Base-by-base conservation (phyloP, 2,888 invertebrate genomes). In the Leuctra nigra region DNA sequence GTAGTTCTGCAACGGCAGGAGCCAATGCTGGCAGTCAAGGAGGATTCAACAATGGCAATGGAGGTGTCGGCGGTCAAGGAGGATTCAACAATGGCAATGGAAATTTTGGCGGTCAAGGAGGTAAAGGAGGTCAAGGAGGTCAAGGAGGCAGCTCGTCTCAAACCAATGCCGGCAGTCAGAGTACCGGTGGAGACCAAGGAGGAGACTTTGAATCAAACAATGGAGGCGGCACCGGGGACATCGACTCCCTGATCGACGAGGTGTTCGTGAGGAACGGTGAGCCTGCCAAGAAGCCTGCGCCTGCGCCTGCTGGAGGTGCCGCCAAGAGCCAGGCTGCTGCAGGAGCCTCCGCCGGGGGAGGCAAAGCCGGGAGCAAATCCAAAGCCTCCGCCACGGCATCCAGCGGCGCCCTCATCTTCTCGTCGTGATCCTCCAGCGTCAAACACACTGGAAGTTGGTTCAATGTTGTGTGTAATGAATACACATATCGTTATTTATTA, bases 191-290 rank as follows among this genome's bases (percentile, higher is more conserved):
- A n/a, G n/a, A n/a, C n/a, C n/a, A n/a, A n/a, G n/a, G n/a, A n/a
- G n/a, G n/a, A n/a, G n/a, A n/a, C n/a, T n/a, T n/a, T n/a, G n/a
- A n/a, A n/a, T n/a, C n/a, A n/a, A n/a, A n/a, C n/a, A n/a, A 29
- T 6, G 11, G 29, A 6, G 23, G 23, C 18, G 23, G 44, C 22
- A 44, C n/a, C 23, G 22, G 22, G n/a, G 22, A n/a, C 6, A 23
- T 22, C 44, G 44, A 44, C n/a, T 20, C 20, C 13, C 44, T 44
- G 22, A 44, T 44, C n/a, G 44, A 44, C n/a, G 44, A 44, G 44
- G 23, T 44, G 22, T 44, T 44, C 23, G 44, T 44, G 2, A 2
- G 44, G 23, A 11, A 18, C 4, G 44, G 22, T 2, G 13, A 16
- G 3, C n/a, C 23, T 9, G 41, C 6, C 14, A 6, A 16, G 18